Conservation (phyloP, 2,888 invertebrate species). For the Trichopria drosophilae region DNA sequence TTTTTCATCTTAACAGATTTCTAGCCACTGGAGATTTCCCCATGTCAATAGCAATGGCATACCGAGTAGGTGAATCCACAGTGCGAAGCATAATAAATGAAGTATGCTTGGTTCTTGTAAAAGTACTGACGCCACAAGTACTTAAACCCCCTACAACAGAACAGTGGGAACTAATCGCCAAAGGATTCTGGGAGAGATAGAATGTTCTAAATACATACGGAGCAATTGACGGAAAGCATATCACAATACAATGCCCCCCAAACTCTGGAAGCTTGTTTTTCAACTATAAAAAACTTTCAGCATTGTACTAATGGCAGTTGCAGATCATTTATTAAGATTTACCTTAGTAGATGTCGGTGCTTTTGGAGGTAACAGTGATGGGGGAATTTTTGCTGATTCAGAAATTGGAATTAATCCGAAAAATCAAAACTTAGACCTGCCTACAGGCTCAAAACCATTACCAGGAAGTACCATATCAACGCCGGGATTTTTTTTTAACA, state of each 20-base stretch:
- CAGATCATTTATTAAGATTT: slow-evolving; percentile 11
- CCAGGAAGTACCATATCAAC: background rate
- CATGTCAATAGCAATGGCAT: slow-evolving; percentile 26
- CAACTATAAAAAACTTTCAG: slow-evolving; percentile 15
- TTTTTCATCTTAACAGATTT: slow-evolving; percentile 27
- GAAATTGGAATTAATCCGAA: background rate
- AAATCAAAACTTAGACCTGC: slow-evolving; percentile 3
- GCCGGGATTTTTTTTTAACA: background rate
- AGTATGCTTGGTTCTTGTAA: slow-evolving; percentile 17
- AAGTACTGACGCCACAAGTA: slow-evolving; percentile 22
- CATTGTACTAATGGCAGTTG: slow-evolving; percentile 15
- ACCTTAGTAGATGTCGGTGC: slow-evolving; percentile 7
- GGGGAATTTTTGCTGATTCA: slow-evolving; percentile 3
- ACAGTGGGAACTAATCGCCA: slow-evolving; percentile 25
- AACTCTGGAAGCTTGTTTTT: slow-evolving; percentile 35
- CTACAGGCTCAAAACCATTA: slow-evolving; percentile 4
- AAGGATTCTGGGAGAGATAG: slow-evolving; percentile 33
- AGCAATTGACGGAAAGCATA: slow-evolving; percentile 39
- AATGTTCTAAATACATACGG: slow-evolving; percentile 38
- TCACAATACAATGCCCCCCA: slow-evolving; percentile 34
- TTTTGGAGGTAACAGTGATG: slow-evolving; percentile 11
- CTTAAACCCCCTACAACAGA: slow-evolving; percentile 21
- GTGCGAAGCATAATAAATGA: slow-evolving; percentile 27
- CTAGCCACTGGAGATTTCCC: slow-evolving; percentile 24
- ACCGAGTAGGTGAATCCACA: slow-evolving; percentile 30